phyloP scores from a whole-genome alignment of 2,797 vertebrate genomes.

The Oryzias sinensis region DNA sequence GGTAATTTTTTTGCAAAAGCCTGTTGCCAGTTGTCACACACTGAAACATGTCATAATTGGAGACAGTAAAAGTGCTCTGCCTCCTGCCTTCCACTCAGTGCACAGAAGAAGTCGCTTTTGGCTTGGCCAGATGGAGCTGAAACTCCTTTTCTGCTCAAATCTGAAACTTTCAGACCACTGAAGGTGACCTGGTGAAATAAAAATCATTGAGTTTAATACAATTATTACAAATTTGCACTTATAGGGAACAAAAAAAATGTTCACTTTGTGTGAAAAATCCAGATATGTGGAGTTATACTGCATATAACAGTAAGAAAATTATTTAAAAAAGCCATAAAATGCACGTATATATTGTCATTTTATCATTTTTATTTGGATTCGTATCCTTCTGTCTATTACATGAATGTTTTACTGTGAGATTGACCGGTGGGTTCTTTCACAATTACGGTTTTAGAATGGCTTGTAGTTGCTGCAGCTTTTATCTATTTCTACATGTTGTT shows the following conservation, averaged over 20 bases:
- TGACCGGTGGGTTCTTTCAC: too few relatives aligned
- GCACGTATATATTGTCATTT: too few relatives aligned
- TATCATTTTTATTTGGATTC: too few relatives aligned
- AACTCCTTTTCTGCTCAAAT: constrained; percentile 6
- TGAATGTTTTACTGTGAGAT: too few relatives aligned
- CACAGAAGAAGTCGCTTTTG: constrained; percentile 26
- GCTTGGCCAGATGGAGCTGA: constrained; percentile 43
- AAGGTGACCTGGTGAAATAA: background rate
- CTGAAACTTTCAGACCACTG: background rate
- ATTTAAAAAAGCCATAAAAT: too few relatives aligned
- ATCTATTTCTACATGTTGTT: background rate
- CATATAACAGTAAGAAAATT: background rate
- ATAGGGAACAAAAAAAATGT: background rate
- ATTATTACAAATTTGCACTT: background rate
- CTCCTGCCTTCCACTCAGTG: constrained; percentile 35
- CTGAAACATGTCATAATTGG: constrained; percentile 47
- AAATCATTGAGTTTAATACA: background rate
- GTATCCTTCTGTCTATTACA: too few relatives aligned
- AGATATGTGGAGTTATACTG: too few relatives aligned
- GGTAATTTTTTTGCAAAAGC: constrained; percentile 54
- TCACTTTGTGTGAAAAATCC: background rate
- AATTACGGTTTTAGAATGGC: too few relatives aligned
- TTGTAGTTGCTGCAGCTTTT: too few relatives aligned
- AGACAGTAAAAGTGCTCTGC: constrained; percentile 35
- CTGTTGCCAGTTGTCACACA: constrained; percentile 56